Evolutionary conservation across 2,113 vertebrate genomes (phyloP).

Genomic region (Chloebia gouldiae): DNA sequence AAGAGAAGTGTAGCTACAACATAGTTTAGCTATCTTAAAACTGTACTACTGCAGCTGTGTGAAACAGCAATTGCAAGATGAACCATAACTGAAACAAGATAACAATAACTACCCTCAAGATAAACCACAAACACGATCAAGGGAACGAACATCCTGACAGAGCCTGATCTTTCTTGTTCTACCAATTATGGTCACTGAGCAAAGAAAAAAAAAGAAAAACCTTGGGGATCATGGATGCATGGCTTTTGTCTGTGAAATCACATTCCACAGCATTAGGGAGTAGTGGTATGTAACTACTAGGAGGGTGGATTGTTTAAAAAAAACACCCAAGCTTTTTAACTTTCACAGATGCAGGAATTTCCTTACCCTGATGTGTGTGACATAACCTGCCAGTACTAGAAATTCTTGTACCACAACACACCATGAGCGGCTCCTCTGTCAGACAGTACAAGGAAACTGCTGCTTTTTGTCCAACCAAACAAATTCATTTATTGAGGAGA

Average conservation of each 20-base stretch:
- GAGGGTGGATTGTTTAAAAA: neutral
- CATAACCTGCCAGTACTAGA: neutral
- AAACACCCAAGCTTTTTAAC: neutral
- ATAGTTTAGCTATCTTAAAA: neutral
- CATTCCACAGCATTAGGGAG: fast-evolving
- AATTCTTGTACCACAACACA: neutral
- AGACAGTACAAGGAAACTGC: neutral
- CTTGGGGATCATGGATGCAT: fast-evolving
- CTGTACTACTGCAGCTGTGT: neutral
- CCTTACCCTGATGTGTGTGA: neutral
- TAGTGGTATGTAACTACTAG: fast-evolving
- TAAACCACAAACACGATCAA: neutral
- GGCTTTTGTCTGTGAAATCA: neutral
- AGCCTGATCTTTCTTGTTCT: neutral
- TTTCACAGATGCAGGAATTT: neutral
- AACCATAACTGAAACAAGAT: neutral
- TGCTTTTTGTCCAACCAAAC: neutral
- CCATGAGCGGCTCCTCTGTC: neutral
- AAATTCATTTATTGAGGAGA: neutral
- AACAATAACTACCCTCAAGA: neutral
- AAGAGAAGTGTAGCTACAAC: neutral
- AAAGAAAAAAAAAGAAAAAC: neutral
- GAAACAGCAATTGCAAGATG: neutral
- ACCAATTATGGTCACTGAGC: neutral
- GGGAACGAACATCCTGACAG: neutral